A percentile compares a stretch with the other conserved stretches of the same genome.
These are phyloP conservation scores for Salvator merianae DNA, from an alignment of 2,113 vertebrate species.

Conservation along the genomic window DNA sequence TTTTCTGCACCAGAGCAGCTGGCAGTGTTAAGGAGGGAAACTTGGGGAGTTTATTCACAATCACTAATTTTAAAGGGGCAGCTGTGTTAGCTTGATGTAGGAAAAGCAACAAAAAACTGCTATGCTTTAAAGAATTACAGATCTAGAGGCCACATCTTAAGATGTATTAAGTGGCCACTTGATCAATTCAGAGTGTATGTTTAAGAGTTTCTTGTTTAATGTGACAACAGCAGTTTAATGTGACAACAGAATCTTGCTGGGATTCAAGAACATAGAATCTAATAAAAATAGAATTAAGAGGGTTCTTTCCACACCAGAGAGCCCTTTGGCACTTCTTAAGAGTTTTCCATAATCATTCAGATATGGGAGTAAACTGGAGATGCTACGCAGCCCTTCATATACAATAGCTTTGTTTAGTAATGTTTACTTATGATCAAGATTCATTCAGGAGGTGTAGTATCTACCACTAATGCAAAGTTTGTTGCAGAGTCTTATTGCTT, in stretches of 20 bases:
- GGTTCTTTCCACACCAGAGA: not conserved
- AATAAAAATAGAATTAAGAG: not conserved
- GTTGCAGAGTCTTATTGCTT: not conserved
- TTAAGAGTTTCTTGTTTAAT: not conserved
- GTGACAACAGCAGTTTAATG: not conserved
- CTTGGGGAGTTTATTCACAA: not conserved
- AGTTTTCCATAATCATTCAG: not conserved
- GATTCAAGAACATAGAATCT: not conserved
- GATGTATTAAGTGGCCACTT: not conserved
- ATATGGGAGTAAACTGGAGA: not conserved
- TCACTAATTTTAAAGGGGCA: not conserved
- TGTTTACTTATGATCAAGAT: not conserved
- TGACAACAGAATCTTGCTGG: not conserved
- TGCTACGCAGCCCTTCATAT: not conserved
- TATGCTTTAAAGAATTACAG: not conserved
- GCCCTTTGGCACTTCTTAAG: not conserved
- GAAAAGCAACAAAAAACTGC: not conserved
- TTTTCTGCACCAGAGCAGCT: not conserved
- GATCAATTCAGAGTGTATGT: not conserved
- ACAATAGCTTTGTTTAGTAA: not conserved
- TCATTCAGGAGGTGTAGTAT: not conserved
- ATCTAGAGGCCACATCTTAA: not conserved
- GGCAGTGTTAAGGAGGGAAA: not conserved
- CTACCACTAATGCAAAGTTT: not conserved
- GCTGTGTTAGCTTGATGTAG: not conserved